These are phyloP conservation scores for Iphiclides podalirius DNA, from an alignment of 2,888 invertebrate genomes.

Conservation along the genomic window DNA sequence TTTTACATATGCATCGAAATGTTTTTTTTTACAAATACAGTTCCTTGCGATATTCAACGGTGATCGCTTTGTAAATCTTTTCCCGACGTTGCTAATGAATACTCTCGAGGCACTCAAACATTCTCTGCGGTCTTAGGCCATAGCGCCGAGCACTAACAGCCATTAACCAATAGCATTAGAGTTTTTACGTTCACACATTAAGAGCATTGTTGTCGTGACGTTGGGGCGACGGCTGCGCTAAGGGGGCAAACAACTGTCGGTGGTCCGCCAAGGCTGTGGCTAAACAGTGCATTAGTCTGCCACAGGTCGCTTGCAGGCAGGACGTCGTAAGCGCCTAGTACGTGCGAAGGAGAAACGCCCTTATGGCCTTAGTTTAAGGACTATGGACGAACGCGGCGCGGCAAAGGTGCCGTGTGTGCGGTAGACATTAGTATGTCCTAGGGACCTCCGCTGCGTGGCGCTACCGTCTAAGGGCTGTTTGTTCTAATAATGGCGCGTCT, in stretches of 20 bases:
- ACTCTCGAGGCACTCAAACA: too few species aligned
- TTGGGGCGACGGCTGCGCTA: slow-evolving; percentile 32
- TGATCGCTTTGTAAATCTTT: too few species aligned
- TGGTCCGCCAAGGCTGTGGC: slow-evolving; percentile 50
- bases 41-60: too few species aligned
- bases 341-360: slow-evolving; percentile 15
- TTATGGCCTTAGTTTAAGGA: slow-evolving; percentile 45
- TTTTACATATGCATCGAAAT: too few species aligned
- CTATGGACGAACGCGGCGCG: slow-evolving; percentile 56
- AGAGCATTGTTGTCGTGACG: slow-evolving; percentile 53
- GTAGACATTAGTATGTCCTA: slow-evolving; percentile 54
- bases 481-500: slow-evolving; percentile 20
- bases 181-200: slow-evolving; percentile 54
- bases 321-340: slow-evolving; percentile 38
- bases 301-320: slow-evolving; percentile 21
- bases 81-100: too few species aligned
- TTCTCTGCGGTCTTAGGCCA: too few species aligned
- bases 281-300: slow-evolving; percentile 18
- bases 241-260: slow-evolving; percentile 65
- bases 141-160: too few species aligned
- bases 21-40: too few species aligned
- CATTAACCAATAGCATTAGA: too few species aligned
- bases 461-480: slow-evolving; percentile 36
- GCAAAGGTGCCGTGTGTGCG: slow-evolving; percentile 62
- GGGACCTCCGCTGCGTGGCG: slow-evolving; percentile 72